These are phyloP conservation scores for Athene noctua DNA, from an alignment of 2,113 vertebrate species.

Conservation along the genomic window DNA sequence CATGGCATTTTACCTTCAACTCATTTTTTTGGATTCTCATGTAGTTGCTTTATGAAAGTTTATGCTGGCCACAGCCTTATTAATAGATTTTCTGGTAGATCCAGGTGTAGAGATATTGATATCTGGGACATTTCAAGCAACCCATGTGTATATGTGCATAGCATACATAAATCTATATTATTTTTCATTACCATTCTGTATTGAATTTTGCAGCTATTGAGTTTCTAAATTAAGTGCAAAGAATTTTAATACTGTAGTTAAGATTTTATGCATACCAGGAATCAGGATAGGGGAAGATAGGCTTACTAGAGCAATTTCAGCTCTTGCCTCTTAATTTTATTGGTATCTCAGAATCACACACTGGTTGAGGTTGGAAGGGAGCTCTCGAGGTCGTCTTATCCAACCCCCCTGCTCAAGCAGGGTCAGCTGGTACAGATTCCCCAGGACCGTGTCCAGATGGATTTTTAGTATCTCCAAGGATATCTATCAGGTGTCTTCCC, in stretches of 20 bases:
- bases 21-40: not conserved
- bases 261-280: not conserved
- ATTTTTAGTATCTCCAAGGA: not conserved
- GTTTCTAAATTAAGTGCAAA: conserved; percentile 15
- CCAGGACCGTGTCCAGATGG: not conserved
- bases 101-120: not conserved
- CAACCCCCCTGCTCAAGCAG: not conserved
- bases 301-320: not conserved
- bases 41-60: not conserved
- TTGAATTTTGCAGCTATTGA: not conserved
- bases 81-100: not conserved
- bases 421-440: not conserved
- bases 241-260: not conserved
- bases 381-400: not conserved
- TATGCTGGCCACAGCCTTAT: not conserved
- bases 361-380: not conserved
- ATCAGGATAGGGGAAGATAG: not conserved
- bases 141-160: not conserved
- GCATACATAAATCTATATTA: not conserved
- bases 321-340: not conserved
- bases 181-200: not conserved
- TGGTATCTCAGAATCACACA: not conserved
- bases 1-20: not conserved
- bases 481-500: not conserved
- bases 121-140: not conserved